phyloP scores from a whole-genome alignment of 2,113 vertebrate genomes.

The Antechinus flavipes region DNA sequence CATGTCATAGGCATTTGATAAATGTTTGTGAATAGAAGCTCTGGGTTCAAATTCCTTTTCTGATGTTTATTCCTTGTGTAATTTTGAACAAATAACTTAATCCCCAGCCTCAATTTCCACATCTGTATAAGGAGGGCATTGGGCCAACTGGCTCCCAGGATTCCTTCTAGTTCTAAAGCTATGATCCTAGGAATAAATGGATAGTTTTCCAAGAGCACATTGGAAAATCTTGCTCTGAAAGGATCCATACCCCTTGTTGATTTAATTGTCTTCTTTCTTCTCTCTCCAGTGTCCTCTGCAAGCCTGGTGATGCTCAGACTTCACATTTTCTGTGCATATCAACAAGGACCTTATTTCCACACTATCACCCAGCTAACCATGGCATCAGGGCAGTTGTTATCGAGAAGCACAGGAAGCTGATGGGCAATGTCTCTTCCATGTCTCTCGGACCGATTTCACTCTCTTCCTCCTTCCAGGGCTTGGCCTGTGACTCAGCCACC shows the following conservation, averaged over 20 bases:
- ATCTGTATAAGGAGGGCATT: not conserved
- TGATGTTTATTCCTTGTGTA: not conserved
- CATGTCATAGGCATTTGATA: not conserved
- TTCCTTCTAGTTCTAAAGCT: not conserved
- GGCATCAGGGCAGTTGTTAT: slow-evolving; percentile 55
- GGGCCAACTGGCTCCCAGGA: not conserved
- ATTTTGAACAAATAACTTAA: not conserved
- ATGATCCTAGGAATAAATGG: not conserved
- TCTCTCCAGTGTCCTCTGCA: slow-evolving; percentile 95
- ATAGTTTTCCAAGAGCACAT: not conserved
- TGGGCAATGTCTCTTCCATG: slow-evolving; percentile 47
- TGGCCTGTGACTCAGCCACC: not conserved
- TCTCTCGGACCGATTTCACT: not conserved
- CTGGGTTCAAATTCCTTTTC: not conserved
- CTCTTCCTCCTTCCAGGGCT: not conserved
- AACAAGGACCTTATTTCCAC: slow-evolving; percentile 88
- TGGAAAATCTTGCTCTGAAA: not conserved
- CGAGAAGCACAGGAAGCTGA: slow-evolving; percentile 62
- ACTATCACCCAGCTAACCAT: slow-evolving; percentile 80
- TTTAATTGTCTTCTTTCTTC: slow-evolving; percentile 45
- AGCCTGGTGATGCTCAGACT: slow-evolving; percentile 95
- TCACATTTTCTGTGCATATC: slow-evolving; percentile 87
- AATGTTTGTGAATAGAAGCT: not conserved
- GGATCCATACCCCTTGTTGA: slow-evolving; percentile 36
- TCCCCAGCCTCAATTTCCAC: not conserved